These are phyloP conservation scores for Crotophaga sulcirostris DNA, from an alignment of 2,113 vertebrate species.

Conservation along the genomic window DNA sequence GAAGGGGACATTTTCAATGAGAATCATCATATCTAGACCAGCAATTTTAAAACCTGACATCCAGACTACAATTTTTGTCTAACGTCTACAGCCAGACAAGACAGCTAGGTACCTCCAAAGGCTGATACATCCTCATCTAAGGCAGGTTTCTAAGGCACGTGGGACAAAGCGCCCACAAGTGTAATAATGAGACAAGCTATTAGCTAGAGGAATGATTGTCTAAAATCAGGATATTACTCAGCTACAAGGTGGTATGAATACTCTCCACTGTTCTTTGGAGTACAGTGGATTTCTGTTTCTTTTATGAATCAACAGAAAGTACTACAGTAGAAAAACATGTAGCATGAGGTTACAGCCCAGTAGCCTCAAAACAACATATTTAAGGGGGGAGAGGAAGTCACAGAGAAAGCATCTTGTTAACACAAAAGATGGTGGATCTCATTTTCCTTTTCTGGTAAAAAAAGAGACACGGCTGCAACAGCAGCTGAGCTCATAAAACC, in stretches of 20 bases:
- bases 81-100: neutral
- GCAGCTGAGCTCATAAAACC: neutral
- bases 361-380: neutral
- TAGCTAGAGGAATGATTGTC: neutral
- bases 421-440: neutral
- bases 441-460: neutral
- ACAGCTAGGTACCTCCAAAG: neutral
- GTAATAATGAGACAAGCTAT: neutral
- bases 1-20: neutral
- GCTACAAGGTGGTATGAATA: neutral
- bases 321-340: neutral
- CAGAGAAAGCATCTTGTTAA: neutral
- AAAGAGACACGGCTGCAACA: neutral
- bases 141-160: neutral
- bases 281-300: neutral
- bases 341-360: neutral
- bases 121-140: neutral
- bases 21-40: neutral
- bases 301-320: neutral
- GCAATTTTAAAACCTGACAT: neutral
- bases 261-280: neutral
- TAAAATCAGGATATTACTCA: neutral
- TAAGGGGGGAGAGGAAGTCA: neutral
- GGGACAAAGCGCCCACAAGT: neutral
- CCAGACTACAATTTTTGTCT: neutral